A percentile compares a stretch with the other conserved stretches of the same genome.
Conservation (phyloP, 37 sponge, comb jelly and placozoan species). For the Dysidea cf. avara region DNA sequence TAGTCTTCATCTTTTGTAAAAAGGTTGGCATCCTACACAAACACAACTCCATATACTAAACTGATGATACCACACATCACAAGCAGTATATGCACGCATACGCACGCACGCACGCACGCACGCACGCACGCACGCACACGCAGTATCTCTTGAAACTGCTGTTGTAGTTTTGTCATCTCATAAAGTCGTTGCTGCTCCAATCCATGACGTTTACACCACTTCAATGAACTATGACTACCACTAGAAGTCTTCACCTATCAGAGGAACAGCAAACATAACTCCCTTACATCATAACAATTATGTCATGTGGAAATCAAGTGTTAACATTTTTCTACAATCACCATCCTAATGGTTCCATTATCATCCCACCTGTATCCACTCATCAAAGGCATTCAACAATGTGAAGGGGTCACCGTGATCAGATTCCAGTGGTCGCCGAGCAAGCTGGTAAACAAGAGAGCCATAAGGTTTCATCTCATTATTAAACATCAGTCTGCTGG, state of each 20-base stretch:
- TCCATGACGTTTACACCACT: slow-evolving; percentile 82
- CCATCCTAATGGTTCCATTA: too few relatives aligned
- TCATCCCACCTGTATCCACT: slow-evolving; percentile 89
- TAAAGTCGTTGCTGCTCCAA: slow-evolving; percentile 91
- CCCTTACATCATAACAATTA: too few relatives aligned
- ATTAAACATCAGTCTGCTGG: background rate
- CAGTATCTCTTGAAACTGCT: slow-evolving; percentile 87
- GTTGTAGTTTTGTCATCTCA: slow-evolving; percentile 89
- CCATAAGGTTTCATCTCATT: too few relatives aligned
- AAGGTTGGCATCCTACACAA: background rate
- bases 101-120: too few relatives aligned
- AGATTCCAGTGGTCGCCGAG: slow-evolving; percentile 77
- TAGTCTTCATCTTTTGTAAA: too few relatives aligned
- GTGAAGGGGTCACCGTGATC: slow-evolving; percentile 90
- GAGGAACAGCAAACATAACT: too few relatives aligned
- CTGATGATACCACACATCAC: too few relatives aligned
- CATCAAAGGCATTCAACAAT: slow-evolving; percentile 85
- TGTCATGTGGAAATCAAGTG: too few relatives aligned
- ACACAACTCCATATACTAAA: too few relatives aligned
- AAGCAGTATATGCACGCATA: too few relatives aligned
- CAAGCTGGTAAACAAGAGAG: slow-evolving; percentile 19
- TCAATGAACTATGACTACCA: slow-evolving; percentile 31
- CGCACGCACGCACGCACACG: too few relatives aligned
- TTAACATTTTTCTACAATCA: too few relatives aligned
- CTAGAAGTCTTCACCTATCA: slow-evolving; percentile 83